Evolutionary conservation across 2,797 vertebrate genomes (phyloP), one percentile per base, ranked within the genome.

Genomic region (Sebastes taczanowskii): DNA sequence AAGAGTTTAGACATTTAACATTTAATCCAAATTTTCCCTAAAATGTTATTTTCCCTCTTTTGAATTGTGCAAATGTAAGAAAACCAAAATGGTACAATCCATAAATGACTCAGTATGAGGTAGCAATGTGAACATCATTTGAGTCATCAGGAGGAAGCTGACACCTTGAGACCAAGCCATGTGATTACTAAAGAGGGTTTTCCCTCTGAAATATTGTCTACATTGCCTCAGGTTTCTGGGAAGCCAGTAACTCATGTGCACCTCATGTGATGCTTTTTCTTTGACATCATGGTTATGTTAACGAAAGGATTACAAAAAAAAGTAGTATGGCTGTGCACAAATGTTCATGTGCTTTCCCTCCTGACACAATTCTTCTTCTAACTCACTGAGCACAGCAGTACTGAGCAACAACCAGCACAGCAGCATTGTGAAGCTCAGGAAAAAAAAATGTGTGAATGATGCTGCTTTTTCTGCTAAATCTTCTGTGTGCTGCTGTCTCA

Each of bases 231-330:
- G 55, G 59, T 74, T 73, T 61, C 71, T 66, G 58, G 27, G 56
- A 80, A 63, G 60, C 55, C 34, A 11, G 13, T 32, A 13, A 46
- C 80, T 91, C 90, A 91, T 88, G 81, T 89, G 88, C 52, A 72
- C 35, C 65, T 81, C 91, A 92, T 90, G 86, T 91, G 92, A 86
- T 81, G 20, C n/a, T 29, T 77, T 20, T 55, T 58, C n/a, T 83
- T 71, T 65, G 60, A 52, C 55, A 61, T 76, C 30, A 52, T 58
- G 66, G 25, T 64, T 64, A 70, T 66, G 56, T 70, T 18, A 72
- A 61, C 0, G 16, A 72, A 72, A 80, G 78, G 71, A 73, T 92
- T 85, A 74, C 16, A 69, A 32, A 76, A 60, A 52, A 74, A 38
- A 8, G n/a, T 56, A 52, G 14, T 49, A 6, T 58, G 80, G 32